Conservation (phyloP, 2,113 vertebrate species). For the Prietella phreatophila region DNA sequence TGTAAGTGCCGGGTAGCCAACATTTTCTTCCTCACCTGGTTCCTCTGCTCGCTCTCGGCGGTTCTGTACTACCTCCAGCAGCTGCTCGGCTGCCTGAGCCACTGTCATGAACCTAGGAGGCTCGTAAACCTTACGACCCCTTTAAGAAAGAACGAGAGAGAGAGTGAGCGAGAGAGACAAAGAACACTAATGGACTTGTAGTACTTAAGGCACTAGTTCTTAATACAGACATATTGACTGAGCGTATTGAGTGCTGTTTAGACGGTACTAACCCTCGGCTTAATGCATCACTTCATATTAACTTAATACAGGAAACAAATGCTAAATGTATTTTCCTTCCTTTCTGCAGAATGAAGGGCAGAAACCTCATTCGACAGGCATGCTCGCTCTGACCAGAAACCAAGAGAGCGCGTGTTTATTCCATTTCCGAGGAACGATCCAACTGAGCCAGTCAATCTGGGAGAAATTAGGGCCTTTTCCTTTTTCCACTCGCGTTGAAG, state of each 20-base stretch:
- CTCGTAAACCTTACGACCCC: constrained; percentile 89
- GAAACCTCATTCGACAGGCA: constrained; percentile 46
- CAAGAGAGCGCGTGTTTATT: constrained; percentile 47
- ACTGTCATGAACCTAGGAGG: constrained; percentile 91
- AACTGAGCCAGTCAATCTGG: constrained; percentile 49
- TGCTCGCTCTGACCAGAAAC: constrained; percentile 49
- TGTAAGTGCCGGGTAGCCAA: background rate
- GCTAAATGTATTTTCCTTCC: constrained; percentile 20
- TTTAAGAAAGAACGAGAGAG: constrained; percentile 55
- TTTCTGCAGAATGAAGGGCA: constrained; percentile 30
- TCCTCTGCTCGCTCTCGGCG: constrained; percentile 74
- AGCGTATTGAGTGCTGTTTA: background rate
- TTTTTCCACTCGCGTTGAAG: constrained; percentile 39
- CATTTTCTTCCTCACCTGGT: constrained; percentile 71
- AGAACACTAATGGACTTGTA: constrained; percentile 14
- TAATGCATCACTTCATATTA: constrained; percentile 12
- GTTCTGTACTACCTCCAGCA: constrained; percentile 83
- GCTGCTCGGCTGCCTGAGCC: constrained; percentile 85
- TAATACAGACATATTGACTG: background rate
- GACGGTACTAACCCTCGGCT: background rate
- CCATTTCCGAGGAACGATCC: constrained; percentile 52
- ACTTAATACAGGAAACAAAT: background rate
- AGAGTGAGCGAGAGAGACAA: background rate
- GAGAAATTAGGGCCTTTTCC: constrained; percentile 52
- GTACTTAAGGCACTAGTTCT: background rate